Percentiles rank a stretch among this genome's conserved stretches.
phyloP scores from a whole-genome alignment of 2,113 vertebrate genomes.

The Tychaedon coryphoeus region DNA sequence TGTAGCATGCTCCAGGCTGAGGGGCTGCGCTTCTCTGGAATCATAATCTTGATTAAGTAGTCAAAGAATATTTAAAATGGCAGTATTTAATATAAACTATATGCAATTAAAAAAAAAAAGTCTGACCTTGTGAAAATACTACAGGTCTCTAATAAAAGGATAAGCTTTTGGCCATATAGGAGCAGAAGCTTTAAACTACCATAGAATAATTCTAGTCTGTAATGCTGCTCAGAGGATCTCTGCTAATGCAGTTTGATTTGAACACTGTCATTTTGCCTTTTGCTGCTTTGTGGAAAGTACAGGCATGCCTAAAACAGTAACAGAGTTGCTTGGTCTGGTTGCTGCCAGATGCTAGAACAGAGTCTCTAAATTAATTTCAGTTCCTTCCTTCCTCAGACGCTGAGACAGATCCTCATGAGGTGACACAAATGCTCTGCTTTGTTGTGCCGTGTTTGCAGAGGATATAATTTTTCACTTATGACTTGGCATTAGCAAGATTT shows the following conservation, averaged over 20 bases:
- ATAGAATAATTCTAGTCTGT: not conserved
- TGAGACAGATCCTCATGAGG: not conserved
- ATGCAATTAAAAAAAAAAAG: not conserved
- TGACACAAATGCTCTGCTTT: slow-evolving; percentile 6
- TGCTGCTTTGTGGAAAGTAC: not conserved
- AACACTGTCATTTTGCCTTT: not conserved
- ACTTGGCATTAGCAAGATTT: not conserved
- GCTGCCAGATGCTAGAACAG: slow-evolving; percentile 18
- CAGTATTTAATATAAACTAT: not conserved
- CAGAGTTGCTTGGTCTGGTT: not conserved
- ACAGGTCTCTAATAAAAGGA: not conserved
- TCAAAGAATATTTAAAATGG: not conserved
- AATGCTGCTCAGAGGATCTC: not conserved
- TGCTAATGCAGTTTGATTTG: not conserved
- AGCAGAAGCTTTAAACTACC: not conserved
- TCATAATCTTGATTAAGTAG: not conserved
- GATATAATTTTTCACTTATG: not conserved
- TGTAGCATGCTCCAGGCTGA: not conserved
- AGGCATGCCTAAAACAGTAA: not conserved
- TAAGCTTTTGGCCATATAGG: not conserved
- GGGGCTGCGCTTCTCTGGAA: not conserved
- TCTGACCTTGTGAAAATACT: not conserved
- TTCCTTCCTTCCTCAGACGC: slow-evolving; percentile 12
- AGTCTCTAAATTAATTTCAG: slow-evolving; percentile 12
- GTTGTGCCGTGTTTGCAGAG: not conserved